Base-by-base conservation (phyloP, 2,797 vertebrate species). In the Merluccius polli region DNA sequence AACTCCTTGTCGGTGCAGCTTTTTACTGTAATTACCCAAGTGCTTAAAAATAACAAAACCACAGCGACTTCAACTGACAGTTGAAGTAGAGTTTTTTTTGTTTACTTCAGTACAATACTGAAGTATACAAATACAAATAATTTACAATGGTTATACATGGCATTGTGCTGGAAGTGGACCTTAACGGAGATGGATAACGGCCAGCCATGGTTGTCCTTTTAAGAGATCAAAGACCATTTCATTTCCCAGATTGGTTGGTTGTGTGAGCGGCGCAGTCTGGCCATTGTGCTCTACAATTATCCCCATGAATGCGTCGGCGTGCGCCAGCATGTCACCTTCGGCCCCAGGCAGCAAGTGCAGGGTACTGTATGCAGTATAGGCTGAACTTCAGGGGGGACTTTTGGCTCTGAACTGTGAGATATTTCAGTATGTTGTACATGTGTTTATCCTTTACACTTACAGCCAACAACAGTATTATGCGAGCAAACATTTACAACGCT, bases 291-390 rank as follows among this genome's bases (percentile, higher is more conserved):
- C 59, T 30, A 78, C 67, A 36, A 27, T 75, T 77, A 69, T 38
- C 38, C 36, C 24, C 2, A 1, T 1, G n/a, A 65, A 76, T 35
- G 67, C 67, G 67, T 63, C 70, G 30, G 67, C 79, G 29, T 75
- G 82, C 41, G 52, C n/a, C 27, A 69, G 77, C 82, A 77, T 0
- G 73, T 41, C 77, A 76, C 68, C n/a, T 32, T 44, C 52, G 27
- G 52, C 52, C 27, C 21, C 8, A 27, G 21, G 52, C 52, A 63
- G 27, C 52, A 63, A 63, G 52, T 63, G 52, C 52, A 24, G 10
- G 7, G 41, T 27, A 21, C 48, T 52, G 48, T 8, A 52, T 52
- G 48, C 48, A 9, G 48, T 8, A n/a, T 52, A 21, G 15, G 48
- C 48, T n/a, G 48, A 3, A 35, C 8, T 35, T 8, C 8, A 35